Evolutionary conservation across 1,140 invertebrate species (phyloP), one percentile per base, ranked within the genome.

Genomic region (Diabrotica undecimpunctata): DNA sequence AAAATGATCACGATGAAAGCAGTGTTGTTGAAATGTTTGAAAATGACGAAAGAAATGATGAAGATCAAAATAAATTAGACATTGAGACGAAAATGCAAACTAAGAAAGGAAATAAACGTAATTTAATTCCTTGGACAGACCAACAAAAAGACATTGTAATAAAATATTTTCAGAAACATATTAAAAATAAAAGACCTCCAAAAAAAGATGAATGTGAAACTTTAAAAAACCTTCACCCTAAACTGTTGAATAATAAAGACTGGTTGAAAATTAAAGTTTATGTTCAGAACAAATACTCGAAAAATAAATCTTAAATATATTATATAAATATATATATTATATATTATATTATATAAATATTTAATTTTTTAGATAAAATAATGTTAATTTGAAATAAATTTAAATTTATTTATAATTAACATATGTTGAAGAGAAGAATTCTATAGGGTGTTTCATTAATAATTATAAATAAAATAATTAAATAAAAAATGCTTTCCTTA

Each of bases 101-200:
- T 11, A 46, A 56, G 37, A 62, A 55, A 63, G 39, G 50, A 11
- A 9, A 50, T 14, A 52, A 61, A 14, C 6, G 54, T 25, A 14
- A 57, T n/a, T 37, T 56, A 8, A 58, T 62, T 51, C 39, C 54
- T 50, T 63, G 38, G 53, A 56, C 54, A 12, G 25, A 50, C 10
- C 7, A 52, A 9, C 54, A 57, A 35, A 61, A 61, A 39, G 53
- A 61, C 25, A 7, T 52, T 51, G 55, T 52, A 11, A 13, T 11
- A 7, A 11, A 61, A 8, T 70, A 57, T 53, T 73, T 74, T 35
- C 64, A 69, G 53, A 46, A 54, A 5, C 64, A 75, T 51, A 72
- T 75, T 37, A 66, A 70, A 62, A 50, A 60, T 54, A 61, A 62
- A 50, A 67, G 66, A 72, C 46, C 63, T 14, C 64, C 66, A 51